phyloP scores from a whole-genome alignment of 2,888 invertebrate genomes.

The Hirtodrosophila confusa region DNA sequence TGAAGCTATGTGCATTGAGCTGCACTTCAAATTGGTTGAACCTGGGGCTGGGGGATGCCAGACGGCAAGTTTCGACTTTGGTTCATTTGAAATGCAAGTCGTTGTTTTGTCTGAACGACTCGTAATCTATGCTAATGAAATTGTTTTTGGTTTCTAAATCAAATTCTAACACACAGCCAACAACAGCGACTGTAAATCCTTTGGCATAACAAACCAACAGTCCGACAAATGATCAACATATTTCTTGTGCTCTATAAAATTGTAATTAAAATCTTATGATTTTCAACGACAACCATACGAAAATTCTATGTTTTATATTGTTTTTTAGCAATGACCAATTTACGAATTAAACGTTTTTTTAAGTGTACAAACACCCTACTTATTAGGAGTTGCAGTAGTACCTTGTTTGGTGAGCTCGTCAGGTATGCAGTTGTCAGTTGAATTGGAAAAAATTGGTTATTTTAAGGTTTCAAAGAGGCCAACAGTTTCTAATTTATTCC shows the following conservation, averaged over 20 bases:
- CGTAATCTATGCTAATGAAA: constrained; percentile 78
- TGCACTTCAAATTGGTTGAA: constrained; percentile 44
- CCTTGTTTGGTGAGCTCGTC: too few relatives aligned
- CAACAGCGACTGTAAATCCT: constrained; percentile 18
- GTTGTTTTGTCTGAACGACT: constrained; percentile 71
- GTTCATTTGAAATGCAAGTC: constrained; percentile 75
- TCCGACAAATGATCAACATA: background rate
- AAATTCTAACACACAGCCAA: constrained; percentile 48
- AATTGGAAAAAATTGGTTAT: too few relatives aligned
- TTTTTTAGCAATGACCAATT: too few relatives aligned
- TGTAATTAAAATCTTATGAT: too few relatives aligned
- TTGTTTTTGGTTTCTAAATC: constrained; percentile 72
- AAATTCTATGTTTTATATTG: too few relatives aligned
- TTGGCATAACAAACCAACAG: constrained; percentile 22
- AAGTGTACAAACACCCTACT: too few relatives aligned
- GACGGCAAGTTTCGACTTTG: constrained; percentile 21
- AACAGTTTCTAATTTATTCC: too few relatives aligned
- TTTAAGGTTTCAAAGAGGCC: too few relatives aligned
- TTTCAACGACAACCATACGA: too few relatives aligned
- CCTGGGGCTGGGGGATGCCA: background rate
- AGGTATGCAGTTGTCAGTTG: too few relatives aligned
- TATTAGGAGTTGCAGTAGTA: too few relatives aligned
- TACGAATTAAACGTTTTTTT: too few relatives aligned
- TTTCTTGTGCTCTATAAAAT: background rate
- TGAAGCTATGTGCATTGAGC: constrained; percentile 43